Evolutionary conservation across 2,113 vertebrate species (phyloP), one percentile per base, ranked within the genome.

Genomic region (Sinocyclocheilus anophthalmus): DNA sequence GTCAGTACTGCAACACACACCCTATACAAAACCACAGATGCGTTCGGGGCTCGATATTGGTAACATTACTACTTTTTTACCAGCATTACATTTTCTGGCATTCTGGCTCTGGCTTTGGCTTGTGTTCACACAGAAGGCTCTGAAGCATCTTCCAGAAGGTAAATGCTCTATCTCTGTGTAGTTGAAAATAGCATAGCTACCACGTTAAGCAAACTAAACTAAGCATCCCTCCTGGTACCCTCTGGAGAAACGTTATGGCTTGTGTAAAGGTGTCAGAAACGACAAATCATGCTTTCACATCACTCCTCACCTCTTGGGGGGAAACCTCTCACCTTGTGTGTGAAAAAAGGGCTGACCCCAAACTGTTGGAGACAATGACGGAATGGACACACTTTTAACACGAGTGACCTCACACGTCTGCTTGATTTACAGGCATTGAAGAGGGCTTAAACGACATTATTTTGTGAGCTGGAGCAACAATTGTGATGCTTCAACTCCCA

Each of bases 361-460:
- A 73, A 89, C 89, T 88, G 88, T 91, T 88, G 77, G 6, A 86
- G 90, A 90, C 90, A 90, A 91, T 90, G 87, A 89, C 63, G 89
- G 91, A 89, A 88, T 57, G 87, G 92, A 91, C 93, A 93, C 93
- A 93, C 92, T 93, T 94, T 88, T 91, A 90, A 93, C 92, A 89
- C 92, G 87, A 77, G 85, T 84, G 91, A 88, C 90, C 90, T 94
- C 92, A 92, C 94, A 93, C 90, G 90, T 91, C n/a, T 76, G 81
- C 63, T 87, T 88, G 79, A 89, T 76, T 76, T 30, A 86, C 84
- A 87, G 85, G 78, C 79, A 81, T 89, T 3, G 30, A 33, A 33
- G 30, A 33, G 30, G 30, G 30, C 30, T 33, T 90, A 89, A 89
- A 55, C 39, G 1, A 39, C 39, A 39, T 3, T 39, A 39, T 39